Evolutionary conservation across 2,797 vertebrate genomes (phyloP).

Genomic region (Mus caroli): DNA sequence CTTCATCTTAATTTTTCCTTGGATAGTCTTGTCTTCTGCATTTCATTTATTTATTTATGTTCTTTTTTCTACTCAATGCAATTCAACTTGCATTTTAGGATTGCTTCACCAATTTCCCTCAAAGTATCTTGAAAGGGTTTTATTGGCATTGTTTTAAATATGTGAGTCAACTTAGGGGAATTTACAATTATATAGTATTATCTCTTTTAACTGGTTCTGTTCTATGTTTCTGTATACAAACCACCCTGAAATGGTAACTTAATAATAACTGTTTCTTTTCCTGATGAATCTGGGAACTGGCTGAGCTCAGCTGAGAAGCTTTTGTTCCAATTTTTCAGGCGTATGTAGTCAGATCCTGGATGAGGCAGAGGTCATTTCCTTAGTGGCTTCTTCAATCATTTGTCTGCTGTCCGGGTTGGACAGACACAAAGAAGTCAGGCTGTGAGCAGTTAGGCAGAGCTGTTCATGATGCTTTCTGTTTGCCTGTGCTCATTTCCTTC

Average conservation of each 20-base stretch:
- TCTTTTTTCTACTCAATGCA: not conserved
- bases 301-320: not conserved
- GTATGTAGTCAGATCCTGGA: not conserved
- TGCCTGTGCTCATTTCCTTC: not conserved
- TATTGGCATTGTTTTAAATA: not conserved
- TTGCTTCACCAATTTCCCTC: not conserved
- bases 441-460: not conserved
- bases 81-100: not conserved
- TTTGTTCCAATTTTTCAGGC: not conserved
- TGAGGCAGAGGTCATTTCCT: not conserved
- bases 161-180: not conserved
- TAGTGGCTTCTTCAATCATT: not conserved
- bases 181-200: not conserved
- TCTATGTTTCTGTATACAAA: not conserved
- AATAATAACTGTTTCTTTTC: not conserved
- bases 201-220: not conserved
- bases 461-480: not conserved
- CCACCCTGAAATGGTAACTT: not conserved
- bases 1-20: not conserved
- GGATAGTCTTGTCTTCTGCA: not conserved
- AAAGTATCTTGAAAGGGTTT: not conserved
- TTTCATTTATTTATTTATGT: not conserved
- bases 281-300: not conserved
- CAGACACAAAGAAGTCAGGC: not conserved
- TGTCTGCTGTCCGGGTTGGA: not conserved